Evolutionary conservation across 35 echinoderm and acorn worm genomes (phyloP).

Genomic region (Acanthaster planci): DNA sequence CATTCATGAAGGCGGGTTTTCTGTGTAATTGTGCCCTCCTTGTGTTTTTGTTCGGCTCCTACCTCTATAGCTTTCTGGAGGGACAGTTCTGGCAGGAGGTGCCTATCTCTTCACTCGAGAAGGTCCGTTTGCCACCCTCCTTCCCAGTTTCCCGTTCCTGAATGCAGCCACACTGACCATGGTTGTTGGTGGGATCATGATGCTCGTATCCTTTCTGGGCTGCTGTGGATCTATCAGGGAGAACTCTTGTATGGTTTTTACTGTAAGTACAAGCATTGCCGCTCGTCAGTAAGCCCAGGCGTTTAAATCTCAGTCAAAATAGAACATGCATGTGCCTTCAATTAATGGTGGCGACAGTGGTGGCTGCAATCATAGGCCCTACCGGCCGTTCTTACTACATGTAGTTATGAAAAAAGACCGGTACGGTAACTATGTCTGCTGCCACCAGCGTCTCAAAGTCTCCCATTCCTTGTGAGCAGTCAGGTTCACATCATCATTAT

Average conservation of each 20-base stretch:
- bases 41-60: not conserved
- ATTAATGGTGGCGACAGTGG: no score
- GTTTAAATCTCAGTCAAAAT: no score
- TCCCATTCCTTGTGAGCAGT: no score
- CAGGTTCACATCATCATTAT: no score
- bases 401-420: no score
- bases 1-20: not conserved
- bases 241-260: constrained; percentile 51
- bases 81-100: constrained; percentile 54
- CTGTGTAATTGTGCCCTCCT: no score
- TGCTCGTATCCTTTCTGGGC: constrained; percentile 70
- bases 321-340: no score
- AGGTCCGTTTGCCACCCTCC: constrained; percentile 64
- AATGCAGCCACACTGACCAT: constrained; percentile 69
- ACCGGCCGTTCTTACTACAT: no score
- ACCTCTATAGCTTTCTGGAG: constrained; percentile 58
- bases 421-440: no score
- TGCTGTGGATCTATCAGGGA: constrained; percentile 78
- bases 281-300: no score
- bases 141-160: constrained; percentile 79
- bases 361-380: no score
- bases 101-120: constrained; percentile 57
- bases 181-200: constrained; percentile 59
- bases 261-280: constrained; percentile 47
- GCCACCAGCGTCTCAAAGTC: no score